Evolutionary conservation across 2,113 vertebrate genomes (phyloP), one percentile per base, ranked within the genome.

Genomic region (Peromyscus maniculatus): DNA sequence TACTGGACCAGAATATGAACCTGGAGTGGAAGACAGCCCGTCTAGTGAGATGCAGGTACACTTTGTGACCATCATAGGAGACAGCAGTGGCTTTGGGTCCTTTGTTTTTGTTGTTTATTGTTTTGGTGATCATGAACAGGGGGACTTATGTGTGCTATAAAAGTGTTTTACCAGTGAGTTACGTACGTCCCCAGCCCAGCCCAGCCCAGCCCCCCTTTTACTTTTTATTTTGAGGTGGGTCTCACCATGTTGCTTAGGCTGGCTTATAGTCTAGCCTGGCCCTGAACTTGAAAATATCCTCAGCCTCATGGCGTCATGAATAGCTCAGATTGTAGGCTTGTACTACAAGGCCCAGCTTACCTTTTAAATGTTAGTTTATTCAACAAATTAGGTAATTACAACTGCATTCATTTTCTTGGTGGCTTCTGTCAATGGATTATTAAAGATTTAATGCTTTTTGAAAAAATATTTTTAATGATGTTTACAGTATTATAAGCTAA

Each of bases 41-140:
- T 31, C 96, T 39, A 66, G 24, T 97, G 98, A 97, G 88, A 87
- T 95, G 66, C 98, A 97, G 92, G 98, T 98, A 95, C 39, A 97
- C 82, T 57, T 2, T 72, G 10, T 95, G 28, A 91, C 87, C 80
- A 31, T 87, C 62, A 5, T 59, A 74, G 66, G 82, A 94, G 82
- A 72, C 57, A 62, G 39, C 89, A 21, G 52, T 55, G 36, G 49
- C 91, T 71, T 36, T 91, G 7, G 93, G 59, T 93, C 55, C 80
- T 92, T 52, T 66, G 59, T 39, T 55, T 71, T 55, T 39, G 31
- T 26, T 55, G 66, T 78, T 78, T 78, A 31, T 28, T 24, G 49
- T 55, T 39, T 57, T 31, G 52, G 36, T 59, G 71, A 59, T 39
- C 31, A 8, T 89, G 67, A n/a, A 19, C 2, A 2, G 59, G 55